A percentile compares a stretch with the other conserved stretches of the same genome.
Conservation (phyloP, 2,888 invertebrate species). For the Monopis laevigella region DNA sequence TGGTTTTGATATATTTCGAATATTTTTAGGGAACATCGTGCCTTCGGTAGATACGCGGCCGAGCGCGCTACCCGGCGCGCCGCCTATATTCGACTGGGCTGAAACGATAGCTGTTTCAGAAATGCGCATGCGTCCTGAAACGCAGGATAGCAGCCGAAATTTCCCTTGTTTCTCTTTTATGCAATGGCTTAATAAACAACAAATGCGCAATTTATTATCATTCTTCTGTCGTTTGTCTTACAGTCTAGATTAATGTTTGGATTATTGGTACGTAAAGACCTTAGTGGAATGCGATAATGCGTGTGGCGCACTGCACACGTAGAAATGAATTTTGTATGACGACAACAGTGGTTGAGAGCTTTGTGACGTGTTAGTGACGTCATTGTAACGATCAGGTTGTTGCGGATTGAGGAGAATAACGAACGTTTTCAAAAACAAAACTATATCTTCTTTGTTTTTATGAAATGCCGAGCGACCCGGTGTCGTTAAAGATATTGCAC, state of each 20-base stretch:
- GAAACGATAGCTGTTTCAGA: slow-evolving; percentile 35
- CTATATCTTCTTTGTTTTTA: too few species aligned
- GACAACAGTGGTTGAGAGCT: slow-evolving; percentile 40
- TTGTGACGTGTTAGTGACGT: slow-evolving; percentile 57
- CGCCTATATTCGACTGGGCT: slow-evolving; percentile 55
- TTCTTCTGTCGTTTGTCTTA: neutral
- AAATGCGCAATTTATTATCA: neutral
- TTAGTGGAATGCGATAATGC: slow-evolving; percentile 19
- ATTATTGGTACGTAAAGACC: neutral
- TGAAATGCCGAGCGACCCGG: too few species aligned
- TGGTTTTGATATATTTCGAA: too few species aligned
- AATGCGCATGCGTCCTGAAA: slow-evolving; percentile 51
- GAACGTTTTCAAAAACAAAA: too few species aligned
- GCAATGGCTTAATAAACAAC: slow-evolving; percentile 6
- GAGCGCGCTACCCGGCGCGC: slow-evolving; percentile 66
- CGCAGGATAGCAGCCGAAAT: slow-evolving; percentile 60
- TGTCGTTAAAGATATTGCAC: too few species aligned
- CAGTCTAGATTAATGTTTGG: neutral
- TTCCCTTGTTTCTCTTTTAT: slow-evolving; percentile 27
- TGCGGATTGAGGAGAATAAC: neutral
- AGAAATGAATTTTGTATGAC: slow-evolving; percentile 65
- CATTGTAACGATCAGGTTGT: slow-evolving; percentile 36
- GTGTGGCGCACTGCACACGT: slow-evolving; percentile 68
- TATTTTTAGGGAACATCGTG: too few species aligned
- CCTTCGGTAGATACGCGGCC: too few species aligned